Conservation (phyloP, 2,888 invertebrate species). For the Linyphia triangularis region DNA sequence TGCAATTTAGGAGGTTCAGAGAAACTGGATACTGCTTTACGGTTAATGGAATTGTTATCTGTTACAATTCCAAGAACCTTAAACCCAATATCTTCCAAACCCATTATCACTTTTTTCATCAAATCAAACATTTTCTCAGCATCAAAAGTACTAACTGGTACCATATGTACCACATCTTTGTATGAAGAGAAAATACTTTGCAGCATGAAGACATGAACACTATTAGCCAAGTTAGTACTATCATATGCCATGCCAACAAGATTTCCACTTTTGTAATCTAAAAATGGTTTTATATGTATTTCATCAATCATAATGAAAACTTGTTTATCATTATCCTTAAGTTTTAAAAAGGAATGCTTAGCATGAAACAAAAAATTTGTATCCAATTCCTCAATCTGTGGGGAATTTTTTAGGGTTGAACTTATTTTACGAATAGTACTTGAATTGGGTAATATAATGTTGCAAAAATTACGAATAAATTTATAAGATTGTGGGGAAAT, state of each 20-base stretch:
- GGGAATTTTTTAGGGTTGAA: not conserved
- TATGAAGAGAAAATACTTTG: not conserved
- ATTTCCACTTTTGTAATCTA: conserved; percentile 28
- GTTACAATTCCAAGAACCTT: conserved; percentile 25
- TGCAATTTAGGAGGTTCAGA: not conserved
- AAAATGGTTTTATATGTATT: not conserved
- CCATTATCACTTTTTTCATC: conserved; percentile 17
- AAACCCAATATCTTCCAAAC: not conserved
- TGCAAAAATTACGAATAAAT: conserved; percentile 21
- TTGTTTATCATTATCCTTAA: not conserved
- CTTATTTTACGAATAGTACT: conserved; percentile 19
- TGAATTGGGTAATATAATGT: conserved; percentile 16
- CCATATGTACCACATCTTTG: conserved; percentile 15
- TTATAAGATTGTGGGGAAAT: conserved; percentile 12
- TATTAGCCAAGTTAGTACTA: not conserved
- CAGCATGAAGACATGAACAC: conserved; percentile 43
- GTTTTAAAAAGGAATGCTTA: not conserved
- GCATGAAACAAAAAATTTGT: not conserved
- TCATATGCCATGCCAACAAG: conserved; percentile 14
- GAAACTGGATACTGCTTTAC: conserved; percentile 4
- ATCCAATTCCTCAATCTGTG: conserved; percentile 8
- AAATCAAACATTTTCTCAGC: conserved; percentile 9
- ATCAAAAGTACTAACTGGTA: not conserved
- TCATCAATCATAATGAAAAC: conserved; percentile 5
- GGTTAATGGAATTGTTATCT: conserved; percentile 19